Conservation (phyloP, 2,888 invertebrate species). For the Leptinotarsa juncta region DNA sequence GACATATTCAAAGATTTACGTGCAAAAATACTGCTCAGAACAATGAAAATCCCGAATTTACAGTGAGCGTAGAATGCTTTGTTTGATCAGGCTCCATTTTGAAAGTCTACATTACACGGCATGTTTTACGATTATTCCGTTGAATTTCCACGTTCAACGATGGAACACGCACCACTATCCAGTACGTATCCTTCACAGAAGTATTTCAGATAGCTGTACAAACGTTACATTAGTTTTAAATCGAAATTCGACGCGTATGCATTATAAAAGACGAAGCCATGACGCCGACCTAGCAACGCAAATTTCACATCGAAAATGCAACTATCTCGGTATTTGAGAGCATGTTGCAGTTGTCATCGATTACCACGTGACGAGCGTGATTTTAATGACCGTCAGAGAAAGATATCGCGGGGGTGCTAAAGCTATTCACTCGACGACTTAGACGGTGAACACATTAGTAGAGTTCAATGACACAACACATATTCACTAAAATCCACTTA, state of each 20-base stretch:
- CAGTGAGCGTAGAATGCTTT: slow-evolving; percentile 58
- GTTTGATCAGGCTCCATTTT: slow-evolving; percentile 74
- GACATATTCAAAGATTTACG: slow-evolving; percentile 33
- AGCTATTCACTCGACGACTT: slow-evolving; percentile 55
- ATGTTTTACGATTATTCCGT: slow-evolving; percentile 40
- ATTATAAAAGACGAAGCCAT: slow-evolving; percentile 55
- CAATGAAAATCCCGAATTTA: slow-evolving; percentile 44
- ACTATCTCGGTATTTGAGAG: slow-evolving; percentile 51
- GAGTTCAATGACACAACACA: slow-evolving; percentile 61
- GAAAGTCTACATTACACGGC: slow-evolving; percentile 65
- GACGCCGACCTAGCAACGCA: slow-evolving; percentile 55
- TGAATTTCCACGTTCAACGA: slow-evolving; percentile 24
- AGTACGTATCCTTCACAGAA: slow-evolving; percentile 18
- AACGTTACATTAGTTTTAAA: slow-evolving; percentile 22
- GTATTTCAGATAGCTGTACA: slow-evolving; percentile 10
- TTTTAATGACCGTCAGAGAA: slow-evolving; percentile 74
- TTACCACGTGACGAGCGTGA: slow-evolving; percentile 78
- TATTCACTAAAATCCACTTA: slow-evolving; percentile 70
- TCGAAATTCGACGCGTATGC: slow-evolving; percentile 35
- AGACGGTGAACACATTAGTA: slow-evolving; percentile 52
- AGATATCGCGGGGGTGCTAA: slow-evolving; percentile 71
- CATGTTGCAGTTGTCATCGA: slow-evolving; percentile 72
- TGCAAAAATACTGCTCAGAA: slow-evolving; percentile 37
- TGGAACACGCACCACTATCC: slow-evolving; percentile 29
- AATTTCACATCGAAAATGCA: slow-evolving; percentile 68